phyloP scores from a whole-genome alignment of 2,888 invertebrate genomes.

The Neocrepidodera transversa region DNA sequence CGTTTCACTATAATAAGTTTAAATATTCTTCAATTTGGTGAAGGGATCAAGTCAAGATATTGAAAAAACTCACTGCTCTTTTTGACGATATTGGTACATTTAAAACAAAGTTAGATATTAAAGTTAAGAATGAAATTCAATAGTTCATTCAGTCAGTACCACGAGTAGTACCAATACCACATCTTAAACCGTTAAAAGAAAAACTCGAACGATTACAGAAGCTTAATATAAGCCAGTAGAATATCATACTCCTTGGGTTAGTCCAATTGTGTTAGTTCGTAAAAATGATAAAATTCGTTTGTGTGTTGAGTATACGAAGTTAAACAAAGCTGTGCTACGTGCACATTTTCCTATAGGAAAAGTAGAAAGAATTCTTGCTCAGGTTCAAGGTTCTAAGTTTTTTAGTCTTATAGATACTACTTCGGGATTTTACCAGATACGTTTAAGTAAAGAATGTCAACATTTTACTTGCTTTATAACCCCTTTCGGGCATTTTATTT shows the following conservation, averaged over 20 bases:
- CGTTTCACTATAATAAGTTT: background rate
- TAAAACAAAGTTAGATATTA: slow-evolving; percentile 31
- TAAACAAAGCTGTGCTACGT: slow-evolving; percentile 39
- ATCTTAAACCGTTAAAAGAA: no score
- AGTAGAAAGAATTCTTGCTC: no score
- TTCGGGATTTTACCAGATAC: slow-evolving; percentile 32
- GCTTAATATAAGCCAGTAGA: slow-evolving; percentile 15
- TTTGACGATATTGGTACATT: slow-evolving; percentile 28
- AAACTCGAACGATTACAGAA: slow-evolving; percentile 31
- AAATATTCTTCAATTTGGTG: slow-evolving; percentile 7
- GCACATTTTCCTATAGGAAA: slow-evolving; percentile 44
- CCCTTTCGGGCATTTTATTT: slow-evolving; percentile 33
- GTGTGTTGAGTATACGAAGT: slow-evolving; percentile 36
- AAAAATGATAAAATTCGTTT: slow-evolving; percentile 29
- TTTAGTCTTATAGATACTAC: slow-evolving; percentile 16
- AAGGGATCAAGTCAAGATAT: background rate
- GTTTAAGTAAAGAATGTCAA: slow-evolving; percentile 25
- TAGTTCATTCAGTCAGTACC: slow-evolving; percentile 34
- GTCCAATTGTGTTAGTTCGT: slow-evolving; percentile 28
- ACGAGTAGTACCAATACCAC: slow-evolving; percentile 39
- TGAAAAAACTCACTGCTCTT: slow-evolving; percentile 16
- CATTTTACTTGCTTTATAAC: slow-evolving; percentile 36
- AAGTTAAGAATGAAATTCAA: slow-evolving; percentile 23
- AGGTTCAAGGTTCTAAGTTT: slow-evolving; percentile 38
- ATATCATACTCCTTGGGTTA: background rate